A percentile compares a stretch with the other conserved stretches of the same genome.
These are phyloP conservation scores for Mormoops blainvillei DNA, from an alignment of 2,113 vertebrate genomes.

Conservation along the genomic window DNA sequence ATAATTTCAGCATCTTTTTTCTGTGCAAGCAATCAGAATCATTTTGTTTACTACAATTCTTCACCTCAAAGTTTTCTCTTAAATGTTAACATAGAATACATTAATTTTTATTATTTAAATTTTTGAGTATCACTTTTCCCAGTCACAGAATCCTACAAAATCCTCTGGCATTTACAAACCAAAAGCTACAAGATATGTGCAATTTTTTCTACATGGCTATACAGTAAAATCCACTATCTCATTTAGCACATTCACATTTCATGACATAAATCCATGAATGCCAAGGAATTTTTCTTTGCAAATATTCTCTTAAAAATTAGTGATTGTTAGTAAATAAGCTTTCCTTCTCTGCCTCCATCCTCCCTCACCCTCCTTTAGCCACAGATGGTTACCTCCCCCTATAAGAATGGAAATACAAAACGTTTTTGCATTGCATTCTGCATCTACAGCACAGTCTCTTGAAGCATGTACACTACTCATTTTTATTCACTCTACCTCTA, in stretches of 20 bases:
- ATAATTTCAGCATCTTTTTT: conserved; percentile 8
- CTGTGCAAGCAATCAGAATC: neutral
- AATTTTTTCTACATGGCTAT: neutral
- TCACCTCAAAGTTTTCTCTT: neutral
- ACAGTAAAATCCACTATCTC: neutral
- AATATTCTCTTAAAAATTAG: neutral
- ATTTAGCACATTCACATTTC: neutral
- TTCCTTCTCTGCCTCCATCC: neutral
- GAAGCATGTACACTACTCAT: conserved; percentile 18
- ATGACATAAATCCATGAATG: neutral
- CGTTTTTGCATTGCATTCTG: neutral
- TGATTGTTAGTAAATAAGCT: neutral
- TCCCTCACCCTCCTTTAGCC: neutral
- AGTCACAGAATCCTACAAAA: neutral
- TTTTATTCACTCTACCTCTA: conserved; percentile 64
- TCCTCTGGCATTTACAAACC: neutral
- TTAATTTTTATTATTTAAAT: conserved; percentile 15
- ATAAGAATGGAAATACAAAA: neutral
- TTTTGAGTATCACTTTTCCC: neutral
- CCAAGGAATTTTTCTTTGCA: neutral
- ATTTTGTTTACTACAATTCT: conserved; percentile 9
- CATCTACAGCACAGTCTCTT: neutral
- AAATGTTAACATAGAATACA: neutral
- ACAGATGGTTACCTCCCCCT: neutral
- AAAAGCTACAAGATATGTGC: neutral